phyloP scores from a whole-genome alignment of 1,140 invertebrate species.

The Araneus ventricosus region DNA sequence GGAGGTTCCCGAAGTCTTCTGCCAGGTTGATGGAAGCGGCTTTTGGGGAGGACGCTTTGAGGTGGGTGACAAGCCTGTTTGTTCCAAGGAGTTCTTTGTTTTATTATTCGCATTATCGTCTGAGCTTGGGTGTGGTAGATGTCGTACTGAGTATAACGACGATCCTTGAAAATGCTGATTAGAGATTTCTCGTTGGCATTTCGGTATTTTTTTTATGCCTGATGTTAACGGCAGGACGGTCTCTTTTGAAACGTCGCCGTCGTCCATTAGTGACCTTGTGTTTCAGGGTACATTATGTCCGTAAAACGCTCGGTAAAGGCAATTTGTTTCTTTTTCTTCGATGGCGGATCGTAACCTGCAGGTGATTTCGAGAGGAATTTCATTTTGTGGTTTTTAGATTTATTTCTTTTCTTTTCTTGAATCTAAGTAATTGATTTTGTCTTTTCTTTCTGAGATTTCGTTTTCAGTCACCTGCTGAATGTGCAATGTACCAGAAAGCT shows the following conservation, averaged over 20 bases:
- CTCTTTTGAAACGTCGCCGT: conserved; percentile 23
- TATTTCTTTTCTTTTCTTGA: not conserved
- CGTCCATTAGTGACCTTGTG: conserved; percentile 26
- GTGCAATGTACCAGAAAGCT: no score
- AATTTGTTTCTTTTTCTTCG: not conserved
- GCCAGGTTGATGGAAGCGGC: not conserved
- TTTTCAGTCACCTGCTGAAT: not conserved
- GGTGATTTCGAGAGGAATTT: not conserved
- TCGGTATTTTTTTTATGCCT: not conserved
- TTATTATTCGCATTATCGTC: conserved; percentile 49
- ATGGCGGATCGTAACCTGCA: not conserved
- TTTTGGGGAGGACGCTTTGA: not conserved
- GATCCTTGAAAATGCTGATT: conserved; percentile 35
- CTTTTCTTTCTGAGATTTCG: not conserved
- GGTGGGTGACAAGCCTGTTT: conserved; percentile 27
- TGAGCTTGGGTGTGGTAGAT: conserved; percentile 23
- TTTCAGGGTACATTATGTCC: not conserved
- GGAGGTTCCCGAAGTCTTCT: not conserved
- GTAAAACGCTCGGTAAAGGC: not conserved
- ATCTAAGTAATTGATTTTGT: not conserved
- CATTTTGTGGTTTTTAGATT: not conserved
- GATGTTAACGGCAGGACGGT: conserved; percentile 22
- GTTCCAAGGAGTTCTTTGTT: not conserved
- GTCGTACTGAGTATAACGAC: not conserved
- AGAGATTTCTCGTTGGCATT: conserved; percentile 26